Percentiles rank a stretch among this genome's conserved stretches.
Evolutionary conservation across 2,113 vertebrate genomes (phyloP).

Genomic region (Scopus umbretta): DNA sequence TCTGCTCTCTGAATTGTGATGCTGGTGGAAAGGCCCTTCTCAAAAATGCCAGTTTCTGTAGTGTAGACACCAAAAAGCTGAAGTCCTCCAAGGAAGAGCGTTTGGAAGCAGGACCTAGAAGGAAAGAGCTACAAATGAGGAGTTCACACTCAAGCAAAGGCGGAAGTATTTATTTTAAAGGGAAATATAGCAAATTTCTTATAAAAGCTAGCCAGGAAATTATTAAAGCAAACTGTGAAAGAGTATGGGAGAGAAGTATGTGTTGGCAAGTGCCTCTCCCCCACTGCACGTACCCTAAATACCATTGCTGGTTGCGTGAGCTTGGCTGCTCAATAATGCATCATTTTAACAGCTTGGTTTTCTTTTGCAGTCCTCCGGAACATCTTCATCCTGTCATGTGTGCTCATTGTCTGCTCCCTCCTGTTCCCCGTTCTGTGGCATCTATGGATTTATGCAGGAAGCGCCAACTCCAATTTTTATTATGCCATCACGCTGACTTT

Average conservation of each 20-base stretch:
- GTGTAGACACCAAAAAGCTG: neutral
- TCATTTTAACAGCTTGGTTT: neutral
- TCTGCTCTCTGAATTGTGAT: neutral
- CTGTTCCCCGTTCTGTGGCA: slow-evolving; percentile 99
- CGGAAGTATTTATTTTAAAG: neutral
- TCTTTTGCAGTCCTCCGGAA: slow-evolving; percentile 86
- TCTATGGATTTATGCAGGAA: slow-evolving; percentile 98
- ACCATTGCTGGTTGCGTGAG: neutral
- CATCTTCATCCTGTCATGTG: slow-evolving; percentile 90
- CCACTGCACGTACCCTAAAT: neutral
- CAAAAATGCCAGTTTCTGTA: neutral
- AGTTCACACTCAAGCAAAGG: neutral
- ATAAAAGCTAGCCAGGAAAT: neutral
- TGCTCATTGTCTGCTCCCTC: slow-evolving; percentile 87
- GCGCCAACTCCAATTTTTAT: slow-evolving; percentile 99
- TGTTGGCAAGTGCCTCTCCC: neutral
- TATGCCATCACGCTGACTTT: slow-evolving; percentile 97
- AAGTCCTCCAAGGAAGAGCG: neutral
- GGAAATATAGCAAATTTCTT: neutral
- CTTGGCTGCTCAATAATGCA: neutral
- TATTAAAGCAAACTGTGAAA: neutral
- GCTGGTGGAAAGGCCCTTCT: neutral
- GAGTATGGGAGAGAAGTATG: neutral
- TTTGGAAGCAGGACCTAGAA: neutral
- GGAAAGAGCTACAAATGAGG: neutral